A percentile compares a stretch with the other conserved stretches of the same genome.
These are phyloP conservation scores for Enteromius thamalakanensis DNA, from an alignment of 2,797 vertebrate genomes.

Conservation along the genomic window DNA sequence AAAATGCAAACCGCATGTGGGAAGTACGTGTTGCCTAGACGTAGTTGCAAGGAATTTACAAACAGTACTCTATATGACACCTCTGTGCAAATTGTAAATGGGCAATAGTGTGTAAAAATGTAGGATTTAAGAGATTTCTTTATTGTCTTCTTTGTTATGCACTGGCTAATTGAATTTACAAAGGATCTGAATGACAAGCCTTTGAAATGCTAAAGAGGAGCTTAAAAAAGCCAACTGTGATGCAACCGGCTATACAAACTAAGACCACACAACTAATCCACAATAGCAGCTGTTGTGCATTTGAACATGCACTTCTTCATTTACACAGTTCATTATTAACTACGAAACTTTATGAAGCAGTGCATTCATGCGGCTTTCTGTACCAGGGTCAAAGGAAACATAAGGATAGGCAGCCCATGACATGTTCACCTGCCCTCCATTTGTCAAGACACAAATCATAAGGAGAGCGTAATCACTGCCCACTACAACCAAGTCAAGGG, in stretches of 20 bases:
- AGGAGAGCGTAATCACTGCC: background rate
- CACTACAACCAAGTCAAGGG: conserved; percentile 12
- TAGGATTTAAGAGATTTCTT: background rate
- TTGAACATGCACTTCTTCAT: background rate
- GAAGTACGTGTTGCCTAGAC: background rate
- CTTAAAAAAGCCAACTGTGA: conserved; percentile 5
- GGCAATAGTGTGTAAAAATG: background rate
- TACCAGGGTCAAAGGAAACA: background rate
- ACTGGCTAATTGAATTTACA: conserved; percentile 4
- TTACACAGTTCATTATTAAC: background rate
- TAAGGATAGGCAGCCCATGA: background rate
- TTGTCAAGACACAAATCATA: conserved; percentile 7
- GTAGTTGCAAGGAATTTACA: background rate
- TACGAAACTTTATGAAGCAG: background rate
- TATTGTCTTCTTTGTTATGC: conserved; percentile 16
- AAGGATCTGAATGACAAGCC: conserved; percentile 5
- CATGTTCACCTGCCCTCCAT: conserved; percentile 28
- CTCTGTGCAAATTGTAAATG: background rate
- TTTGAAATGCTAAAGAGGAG: conserved; percentile 27
- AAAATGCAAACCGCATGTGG: background rate
- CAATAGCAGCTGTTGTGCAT: background rate
- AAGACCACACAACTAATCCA: conserved; percentile 13
- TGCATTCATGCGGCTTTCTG: background rate
- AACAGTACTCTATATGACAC: background rate
- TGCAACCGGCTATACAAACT: conserved; percentile 10